These are phyloP conservation scores for Cyphomyrus discorhynchus DNA, from an alignment of 2,113 vertebrate species.

Conservation along the genomic window DNA sequence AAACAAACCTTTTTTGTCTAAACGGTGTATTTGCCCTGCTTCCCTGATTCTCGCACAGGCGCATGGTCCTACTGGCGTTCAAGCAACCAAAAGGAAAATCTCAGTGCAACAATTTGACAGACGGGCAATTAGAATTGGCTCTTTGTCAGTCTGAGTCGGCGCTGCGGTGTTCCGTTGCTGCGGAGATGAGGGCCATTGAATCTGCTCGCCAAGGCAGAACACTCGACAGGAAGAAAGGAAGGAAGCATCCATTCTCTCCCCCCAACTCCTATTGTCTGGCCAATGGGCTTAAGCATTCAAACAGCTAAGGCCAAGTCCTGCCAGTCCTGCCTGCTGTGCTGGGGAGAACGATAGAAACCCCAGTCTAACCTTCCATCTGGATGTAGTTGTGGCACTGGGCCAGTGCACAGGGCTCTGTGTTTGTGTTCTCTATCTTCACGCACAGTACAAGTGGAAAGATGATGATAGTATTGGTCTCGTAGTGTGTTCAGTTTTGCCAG, in stretches of 20 bases:
- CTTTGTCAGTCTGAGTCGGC: slow-evolving; percentile 91
- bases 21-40: not conserved
- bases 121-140: slow-evolving; percentile 78
- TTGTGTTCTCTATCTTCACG: not conserved
- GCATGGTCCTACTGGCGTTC: slow-evolving; percentile 49
- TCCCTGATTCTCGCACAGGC: not conserved
- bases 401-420: not conserved
- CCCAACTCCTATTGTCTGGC: slow-evolving; percentile 80
- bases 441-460: not conserved
- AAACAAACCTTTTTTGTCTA: not conserved
- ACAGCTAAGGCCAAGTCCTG: slow-evolving; percentile 60
- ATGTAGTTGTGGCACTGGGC: not conserved
- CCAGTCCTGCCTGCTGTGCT: slow-evolving; percentile 23
- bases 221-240: slow-evolving; percentile 87
- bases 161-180: slow-evolving; percentile 79
- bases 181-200: slow-evolving; percentile 88
- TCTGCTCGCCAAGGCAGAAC: slow-evolving; percentile 97
- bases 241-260: slow-evolving; percentile 80
- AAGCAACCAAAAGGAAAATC: slow-evolving; percentile 53
- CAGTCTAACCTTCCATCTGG: not conserved
- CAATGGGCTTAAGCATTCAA: slow-evolving; percentile 89
- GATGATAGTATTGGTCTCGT: not conserved
- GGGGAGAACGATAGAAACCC: not conserved
- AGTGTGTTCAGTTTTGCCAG: not conserved
- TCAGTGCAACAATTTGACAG: slow-evolving; percentile 74